Evolutionary conservation across 2,888 invertebrate genomes (phyloP), one percentile per base, ranked within the genome.

Genomic region (Brachylomia viminalis): DNA sequence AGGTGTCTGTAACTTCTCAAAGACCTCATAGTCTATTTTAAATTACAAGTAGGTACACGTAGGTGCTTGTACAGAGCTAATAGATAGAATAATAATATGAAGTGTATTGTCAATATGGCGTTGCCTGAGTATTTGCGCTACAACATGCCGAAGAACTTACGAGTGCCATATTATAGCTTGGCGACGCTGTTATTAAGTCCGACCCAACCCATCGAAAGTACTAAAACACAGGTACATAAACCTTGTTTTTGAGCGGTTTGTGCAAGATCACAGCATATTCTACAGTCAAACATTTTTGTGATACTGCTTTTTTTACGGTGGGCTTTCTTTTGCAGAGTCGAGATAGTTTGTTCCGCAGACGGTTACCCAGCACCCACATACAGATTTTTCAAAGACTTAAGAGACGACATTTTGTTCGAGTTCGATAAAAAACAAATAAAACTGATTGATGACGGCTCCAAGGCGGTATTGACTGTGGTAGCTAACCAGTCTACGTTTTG

Each of bases 341-440:
- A 93, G 20, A 86, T 96, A 56, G 82, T 86, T 30, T 96, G 96
- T 83, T 87, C 88, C 30, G 94, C 95, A 10, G 83, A 83, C 8
- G 95, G 91, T 0, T 93, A 89, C 79, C 96, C 96, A 0, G 72
- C 83, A 15, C 93, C 95, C 0, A 90, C 91, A 8, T 96, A 94
- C 78, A 91, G 92, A 80, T 95, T 94, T 93, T 94, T 93, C 79
- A 91, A 92, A 80, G 92, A 92, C 49, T 75, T 90, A 1, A 89
- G 87, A 7, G 90, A 91, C 11, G 89, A 91, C 17, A 84, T 90
- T 1, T 79, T 94, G 38, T 87, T 88, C 2, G 93, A 94, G 79
- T 92, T 90, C 56, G 86, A 94, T 27, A 85, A 91, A 49, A 90
- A 91, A 17, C 90, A 92, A 61, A 91, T 94, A n/a, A 87, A 84